Evolutionary conservation across 2,888 invertebrate genomes (phyloP), one percentile per base, ranked within the genome.

Genomic region (Xanthia togata): DNA sequence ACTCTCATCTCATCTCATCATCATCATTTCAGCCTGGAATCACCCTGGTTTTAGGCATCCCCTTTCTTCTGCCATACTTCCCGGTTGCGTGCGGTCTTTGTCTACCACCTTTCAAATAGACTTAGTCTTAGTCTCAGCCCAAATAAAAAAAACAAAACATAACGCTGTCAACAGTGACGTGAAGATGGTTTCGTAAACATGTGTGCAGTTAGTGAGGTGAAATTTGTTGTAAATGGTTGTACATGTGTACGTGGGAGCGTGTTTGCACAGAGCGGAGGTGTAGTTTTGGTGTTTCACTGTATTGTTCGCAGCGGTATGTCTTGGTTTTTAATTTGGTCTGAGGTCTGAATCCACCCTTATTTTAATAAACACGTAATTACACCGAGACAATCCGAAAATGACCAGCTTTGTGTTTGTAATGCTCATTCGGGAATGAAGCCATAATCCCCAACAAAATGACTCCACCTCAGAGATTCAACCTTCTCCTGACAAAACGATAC

Each of bases 371-470:
- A 87, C 82, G 87, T 87, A 89, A 88, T 89, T 86, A 89, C 74
- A 87, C 84, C 68, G 78, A 81, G 82, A 86, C 84, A 85, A 85
- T 87, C 89, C 79, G 83, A 85, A 86, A 91, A 91, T 90, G 90
- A 88, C 91, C 92, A 89, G 86, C 87, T 87, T 89, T 89, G 88
- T 91, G 90, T 92, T 92, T 91, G 93, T 93, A 93, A 92, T 91
- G 90, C 87, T 90, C 88, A 90, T 91, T 91, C 86, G 79, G 89
- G 90, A 90, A 92, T 92, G 85, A 90, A 91, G 90, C 89, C 88
- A 90, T 93, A 93, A 93, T 91, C 93, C 93, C 84, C 86, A 81
- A 88, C 90, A 87, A 91, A 92, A 94, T 93, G 90, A 93, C 92
- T 91, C 92, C 90, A 88, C 92, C 93, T 91, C 90, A 69, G 93